Conservation (phyloP, 2,888 invertebrate genomes). For the Leptopterna dolabrata region DNA sequence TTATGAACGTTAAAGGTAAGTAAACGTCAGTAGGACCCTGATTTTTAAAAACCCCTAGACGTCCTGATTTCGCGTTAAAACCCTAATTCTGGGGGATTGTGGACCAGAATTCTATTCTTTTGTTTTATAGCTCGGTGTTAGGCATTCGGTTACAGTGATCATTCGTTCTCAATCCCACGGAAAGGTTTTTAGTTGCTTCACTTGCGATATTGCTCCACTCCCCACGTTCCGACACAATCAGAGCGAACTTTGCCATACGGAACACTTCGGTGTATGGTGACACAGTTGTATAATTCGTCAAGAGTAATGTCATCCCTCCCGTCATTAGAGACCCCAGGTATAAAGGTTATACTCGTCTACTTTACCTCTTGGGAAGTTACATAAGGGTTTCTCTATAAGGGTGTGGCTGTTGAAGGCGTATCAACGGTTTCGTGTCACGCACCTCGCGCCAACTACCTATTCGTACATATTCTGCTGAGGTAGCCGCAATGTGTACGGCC, state of each 20-base stretch:
- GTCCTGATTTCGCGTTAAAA: no score
- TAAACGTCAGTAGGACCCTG: no score
- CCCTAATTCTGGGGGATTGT: no score
- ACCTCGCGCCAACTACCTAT: not conserved
- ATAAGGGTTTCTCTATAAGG: slow-evolving; percentile 5
- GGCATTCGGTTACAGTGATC: not conserved
- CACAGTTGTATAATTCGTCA: slow-evolving; percentile 31
- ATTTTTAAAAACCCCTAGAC: no score
- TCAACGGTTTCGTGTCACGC: not conserved
- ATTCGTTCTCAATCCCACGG: not conserved
- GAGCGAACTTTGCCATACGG: not conserved
- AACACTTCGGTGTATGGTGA: not conserved
- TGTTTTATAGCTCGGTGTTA: no score
- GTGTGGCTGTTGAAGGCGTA: not conserved
- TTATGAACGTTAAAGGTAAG: no score
- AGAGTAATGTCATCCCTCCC: slow-evolving; percentile 25
- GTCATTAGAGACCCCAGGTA: not conserved
- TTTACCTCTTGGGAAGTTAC: not conserved
- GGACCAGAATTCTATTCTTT: no score
- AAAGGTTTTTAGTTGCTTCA: not conserved
- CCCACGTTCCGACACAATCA: not conserved
- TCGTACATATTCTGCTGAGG: not conserved
- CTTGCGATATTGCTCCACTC: not conserved
- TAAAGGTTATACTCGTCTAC: slow-evolving; percentile 1
- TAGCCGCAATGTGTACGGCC: not conserved